Evolutionary conservation across 2,797 vertebrate genomes (phyloP).

Genomic region (Poecilia picta): DNA sequence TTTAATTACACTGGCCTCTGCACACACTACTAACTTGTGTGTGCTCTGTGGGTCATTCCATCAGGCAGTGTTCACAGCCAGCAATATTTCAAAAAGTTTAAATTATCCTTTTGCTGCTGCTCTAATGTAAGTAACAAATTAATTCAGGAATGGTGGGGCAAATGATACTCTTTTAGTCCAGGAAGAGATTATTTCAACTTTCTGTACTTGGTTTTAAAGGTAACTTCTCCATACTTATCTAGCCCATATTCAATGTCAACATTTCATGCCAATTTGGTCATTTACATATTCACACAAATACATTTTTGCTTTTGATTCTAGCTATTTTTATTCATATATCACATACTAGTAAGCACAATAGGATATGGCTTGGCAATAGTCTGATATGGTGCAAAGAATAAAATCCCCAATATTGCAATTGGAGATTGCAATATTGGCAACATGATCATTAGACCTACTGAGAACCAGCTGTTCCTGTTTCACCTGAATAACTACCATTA

Average conservation of each 20-base stretch:
- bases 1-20: constrained; percentile 80
- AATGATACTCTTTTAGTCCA: constrained; percentile 58
- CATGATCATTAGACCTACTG: not conserved
- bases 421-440: not conserved
- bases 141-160: constrained; percentile 73
- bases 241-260: not conserved
- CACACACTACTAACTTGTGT: constrained; percentile 82
- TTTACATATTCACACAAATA: not conserved
- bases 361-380: not conserved
- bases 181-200: constrained; percentile 59
- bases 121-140: constrained; percentile 74
- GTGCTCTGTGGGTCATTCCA: constrained; percentile 69
- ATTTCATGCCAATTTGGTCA: not conserved
- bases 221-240: not conserved
- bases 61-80: constrained; percentile 74
- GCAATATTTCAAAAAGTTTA: constrained; percentile 81
- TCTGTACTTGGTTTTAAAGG: constrained; percentile 44
- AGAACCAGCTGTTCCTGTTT: not conserved
- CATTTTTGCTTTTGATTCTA: not conserved
- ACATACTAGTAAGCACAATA: not conserved
- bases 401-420: not conserved
- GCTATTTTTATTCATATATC: not conserved
- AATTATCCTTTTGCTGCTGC: constrained; percentile 71
- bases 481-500: not conserved
- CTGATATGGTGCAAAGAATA: not conserved